A percentile compares a stretch with the other conserved stretches of the same genome.
Conservation (phyloP, 2,113 vertebrate species). For the Corvus moneduloides region DNA sequence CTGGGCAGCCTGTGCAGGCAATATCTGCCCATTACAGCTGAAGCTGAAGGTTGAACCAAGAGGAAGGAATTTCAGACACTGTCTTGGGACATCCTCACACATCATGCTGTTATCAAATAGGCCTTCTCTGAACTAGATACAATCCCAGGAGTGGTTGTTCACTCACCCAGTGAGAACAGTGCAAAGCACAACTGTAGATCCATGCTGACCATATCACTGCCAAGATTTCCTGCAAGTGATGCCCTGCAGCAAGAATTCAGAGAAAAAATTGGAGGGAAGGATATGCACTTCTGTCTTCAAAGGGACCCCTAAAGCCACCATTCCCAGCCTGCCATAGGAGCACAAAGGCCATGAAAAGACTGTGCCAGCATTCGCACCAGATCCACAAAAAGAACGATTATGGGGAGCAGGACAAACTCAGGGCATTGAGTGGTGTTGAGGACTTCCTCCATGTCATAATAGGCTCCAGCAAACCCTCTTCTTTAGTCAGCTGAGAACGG, state of each 20-base stretch:
- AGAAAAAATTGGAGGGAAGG: neutral
- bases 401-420: neutral
- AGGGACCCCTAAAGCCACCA: neutral
- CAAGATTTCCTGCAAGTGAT: neutral
- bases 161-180: neutral
- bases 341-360: neutral
- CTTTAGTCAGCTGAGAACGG: neutral
- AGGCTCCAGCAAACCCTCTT: neutral
- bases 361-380: neutral
- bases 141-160: neutral
- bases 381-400: neutral
- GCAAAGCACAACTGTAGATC: neutral
- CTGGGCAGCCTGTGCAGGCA: neutral
- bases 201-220: neutral
- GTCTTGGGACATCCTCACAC: neutral
- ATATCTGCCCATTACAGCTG: neutral
- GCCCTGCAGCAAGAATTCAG: neutral
- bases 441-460: neutral
- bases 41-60: neutral
- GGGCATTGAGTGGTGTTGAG: accelerated
- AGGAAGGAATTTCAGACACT: neutral
- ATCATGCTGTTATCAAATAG: neutral
- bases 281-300: neutral
- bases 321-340: neutral
- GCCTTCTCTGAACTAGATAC: neutral